Evolutionary conservation across 2,797 vertebrate genomes (phyloP).

Genomic region (Merluccius polli): DNA sequence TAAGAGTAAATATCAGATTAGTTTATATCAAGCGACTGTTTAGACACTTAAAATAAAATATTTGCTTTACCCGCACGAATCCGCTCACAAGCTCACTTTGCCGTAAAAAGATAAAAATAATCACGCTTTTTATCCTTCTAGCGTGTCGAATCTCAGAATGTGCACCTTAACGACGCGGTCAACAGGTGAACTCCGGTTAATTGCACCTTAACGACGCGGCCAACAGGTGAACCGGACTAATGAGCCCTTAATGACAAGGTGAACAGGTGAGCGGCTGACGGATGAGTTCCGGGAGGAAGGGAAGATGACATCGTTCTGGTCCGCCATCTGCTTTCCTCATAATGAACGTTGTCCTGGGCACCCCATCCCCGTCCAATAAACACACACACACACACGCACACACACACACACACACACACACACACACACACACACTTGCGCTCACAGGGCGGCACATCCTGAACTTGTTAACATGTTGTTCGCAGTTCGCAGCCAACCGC

Average conservation of each 20-base stretch:
- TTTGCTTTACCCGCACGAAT: no score
- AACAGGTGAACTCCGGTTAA: not conserved
- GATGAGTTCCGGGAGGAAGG: constrained; percentile 14
- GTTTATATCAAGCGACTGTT: no score
- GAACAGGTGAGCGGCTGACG: constrained; percentile 5
- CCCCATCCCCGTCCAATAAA: constrained; percentile 36
- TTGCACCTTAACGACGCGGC: not conserved
- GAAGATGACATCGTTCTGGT: not conserved
- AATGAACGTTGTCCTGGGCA: constrained; percentile 37
- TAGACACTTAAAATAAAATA: no score
- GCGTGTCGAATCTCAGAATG: not conserved
- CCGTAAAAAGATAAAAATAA: no score
- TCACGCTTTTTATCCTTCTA: not conserved
- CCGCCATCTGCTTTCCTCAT: constrained; percentile 64
- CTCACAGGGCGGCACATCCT: constrained; percentile 17
- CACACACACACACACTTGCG: not conserved
- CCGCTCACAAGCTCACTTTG: no score
- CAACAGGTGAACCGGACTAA: not conserved
- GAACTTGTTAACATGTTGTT: constrained; percentile 58
- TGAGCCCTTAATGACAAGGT: not conserved
- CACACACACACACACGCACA: constrained; percentile 3
- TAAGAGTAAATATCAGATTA: no score
- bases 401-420: not conserved
- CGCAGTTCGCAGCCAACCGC: constrained; percentile 39
- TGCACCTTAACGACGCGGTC: not conserved